Evolutionary conservation across 2,888 invertebrate genomes (phyloP), one percentile per base, ranked within the genome.

Genomic region (Lycophotia porphyrea): DNA sequence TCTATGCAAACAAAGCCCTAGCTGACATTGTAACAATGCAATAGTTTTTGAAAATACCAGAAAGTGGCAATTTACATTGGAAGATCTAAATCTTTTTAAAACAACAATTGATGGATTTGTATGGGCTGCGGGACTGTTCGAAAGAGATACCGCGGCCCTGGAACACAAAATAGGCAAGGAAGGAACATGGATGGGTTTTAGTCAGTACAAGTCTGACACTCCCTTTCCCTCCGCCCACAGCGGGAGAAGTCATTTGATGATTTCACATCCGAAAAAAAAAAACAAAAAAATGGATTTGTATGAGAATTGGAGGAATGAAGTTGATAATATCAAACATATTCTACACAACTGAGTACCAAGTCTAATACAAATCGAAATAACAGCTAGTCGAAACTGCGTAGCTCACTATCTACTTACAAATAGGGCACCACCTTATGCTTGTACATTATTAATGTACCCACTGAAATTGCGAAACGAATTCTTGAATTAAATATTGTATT

Each of bases 401-500:
- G 7, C 61, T n/a, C 7, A 72, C 61, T 39, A 65, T 36, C 15
- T 21, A 8, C 11, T 44, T n/a, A 52, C 52, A 44, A 60, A 66
- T 34, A 80, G 31, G 15, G 31, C 65, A 52, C 13, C 21, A 61
- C 42, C 42, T 64, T 21, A 44, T 24, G 52, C n/a, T 78, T 64
- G 55, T 74, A 66, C 58, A 78, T 80, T 47, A 78, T 73, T 80
- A 65, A 80, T 78, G 60, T 73, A n/a, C 24, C 60, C 13, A 58
- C 34, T 68, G 76, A 70, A 80, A 74, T 66, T 72, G 75, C 75
- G 44, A 66, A 71, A 75, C 76, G 68, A 76, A 69, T 55, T 55
- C 74, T 67, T 78, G 78, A 74, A 78, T 78, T 66, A 74, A 63
- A 74, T 74, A 82, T 69, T 82, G 39, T 39, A 72, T 67, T 78